A percentile compares a stretch with the other conserved stretches of the same genome.
Evolutionary conservation across 2,113 vertebrate genomes (phyloP).

Genomic region (Carlito syrichta): DNA sequence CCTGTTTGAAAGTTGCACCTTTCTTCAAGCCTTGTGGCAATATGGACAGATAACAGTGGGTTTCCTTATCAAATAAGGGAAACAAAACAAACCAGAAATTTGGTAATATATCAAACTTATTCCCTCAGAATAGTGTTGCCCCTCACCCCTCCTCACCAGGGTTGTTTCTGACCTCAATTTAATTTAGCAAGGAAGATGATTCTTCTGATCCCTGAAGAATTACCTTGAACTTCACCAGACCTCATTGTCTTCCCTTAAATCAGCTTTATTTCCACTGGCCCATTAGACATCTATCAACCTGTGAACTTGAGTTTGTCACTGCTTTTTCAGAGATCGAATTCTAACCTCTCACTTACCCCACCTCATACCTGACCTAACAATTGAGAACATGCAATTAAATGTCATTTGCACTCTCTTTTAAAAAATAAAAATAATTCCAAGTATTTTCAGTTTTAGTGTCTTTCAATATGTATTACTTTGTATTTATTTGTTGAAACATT

Average conservation of each 20-base stretch:
- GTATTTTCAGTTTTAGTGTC: background rate
- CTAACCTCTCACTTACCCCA: background rate
- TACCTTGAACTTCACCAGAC: slow-evolving; percentile 64
- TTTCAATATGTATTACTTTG: background rate
- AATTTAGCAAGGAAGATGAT: slow-evolving; percentile 50
- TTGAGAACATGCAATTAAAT: background rate
- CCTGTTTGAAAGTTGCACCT: too few relatives aligned
- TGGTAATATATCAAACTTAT: background rate
- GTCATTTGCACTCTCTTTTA: background rate
- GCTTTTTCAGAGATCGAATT: background rate
- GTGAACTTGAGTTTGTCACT: slow-evolving; percentile 30
- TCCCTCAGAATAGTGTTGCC: background rate
- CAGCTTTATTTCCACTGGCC: slow-evolving; percentile 55
- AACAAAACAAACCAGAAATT: background rate
- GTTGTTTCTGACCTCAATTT: slow-evolving; percentile 45
- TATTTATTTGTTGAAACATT: slow-evolving; percentile 35
- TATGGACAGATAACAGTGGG: too few relatives aligned
- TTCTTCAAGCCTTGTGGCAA: too few relatives aligned
- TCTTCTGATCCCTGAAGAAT: slow-evolving; percentile 61
- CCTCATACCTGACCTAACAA: background rate
- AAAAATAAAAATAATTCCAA: background rate
- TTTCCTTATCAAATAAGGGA: too few relatives aligned
- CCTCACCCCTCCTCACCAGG: background rate
- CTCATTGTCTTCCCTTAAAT: slow-evolving; percentile 51
- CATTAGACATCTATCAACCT: slow-evolving; percentile 48